A percentile compares a stretch with the other conserved stretches of the same genome.
Conservation (phyloP, 2,113 vertebrate species). For the Ameiurus melas region DNA sequence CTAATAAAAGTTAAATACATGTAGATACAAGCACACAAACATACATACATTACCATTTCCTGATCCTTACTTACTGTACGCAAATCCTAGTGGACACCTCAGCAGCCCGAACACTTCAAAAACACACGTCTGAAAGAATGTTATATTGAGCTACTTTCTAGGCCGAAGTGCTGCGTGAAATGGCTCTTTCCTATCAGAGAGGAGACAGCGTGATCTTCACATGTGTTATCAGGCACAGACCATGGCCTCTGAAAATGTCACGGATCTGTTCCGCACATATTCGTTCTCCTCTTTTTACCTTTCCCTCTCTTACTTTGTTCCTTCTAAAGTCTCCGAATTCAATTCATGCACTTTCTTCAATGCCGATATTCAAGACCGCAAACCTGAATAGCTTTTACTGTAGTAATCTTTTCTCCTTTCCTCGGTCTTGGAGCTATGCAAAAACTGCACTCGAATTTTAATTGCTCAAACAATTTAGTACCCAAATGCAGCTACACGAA, state of each 20-base stretch:
- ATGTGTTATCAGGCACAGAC: constrained; percentile 26
- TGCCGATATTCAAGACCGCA: not conserved
- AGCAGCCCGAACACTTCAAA: not conserved
- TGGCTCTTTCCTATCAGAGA: constrained; percentile 25
- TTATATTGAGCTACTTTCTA: constrained; percentile 4
- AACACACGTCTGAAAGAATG: not conserved
- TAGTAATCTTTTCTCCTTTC: not conserved
- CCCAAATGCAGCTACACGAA: not conserved
- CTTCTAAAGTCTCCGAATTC: not conserved
- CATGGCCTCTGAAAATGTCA: constrained; percentile 34
- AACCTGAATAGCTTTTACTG: not conserved
- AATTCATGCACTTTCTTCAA: not conserved
- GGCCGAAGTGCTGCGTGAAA: constrained; percentile 21
- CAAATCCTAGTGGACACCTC: no score
- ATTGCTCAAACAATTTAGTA: not conserved
- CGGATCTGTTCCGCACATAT: constrained; percentile 18
- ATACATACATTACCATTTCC: not conserved
- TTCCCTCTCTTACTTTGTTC: not conserved
- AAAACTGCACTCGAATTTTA: not conserved
- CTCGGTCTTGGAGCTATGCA: not conserved
- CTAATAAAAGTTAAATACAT: not conserved
- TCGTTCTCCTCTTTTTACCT: constrained; percentile 8
- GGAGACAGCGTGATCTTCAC: not conserved
- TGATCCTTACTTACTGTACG: not conserved
- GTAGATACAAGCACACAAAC: not conserved